Percentiles rank a stretch among this genome's conserved stretches.
These are phyloP conservation scores for Hexactinellida sp. DNA, from an alignment of 37 sponge, comb jelly and placozoan genomes.

Conservation along the genomic window DNA sequence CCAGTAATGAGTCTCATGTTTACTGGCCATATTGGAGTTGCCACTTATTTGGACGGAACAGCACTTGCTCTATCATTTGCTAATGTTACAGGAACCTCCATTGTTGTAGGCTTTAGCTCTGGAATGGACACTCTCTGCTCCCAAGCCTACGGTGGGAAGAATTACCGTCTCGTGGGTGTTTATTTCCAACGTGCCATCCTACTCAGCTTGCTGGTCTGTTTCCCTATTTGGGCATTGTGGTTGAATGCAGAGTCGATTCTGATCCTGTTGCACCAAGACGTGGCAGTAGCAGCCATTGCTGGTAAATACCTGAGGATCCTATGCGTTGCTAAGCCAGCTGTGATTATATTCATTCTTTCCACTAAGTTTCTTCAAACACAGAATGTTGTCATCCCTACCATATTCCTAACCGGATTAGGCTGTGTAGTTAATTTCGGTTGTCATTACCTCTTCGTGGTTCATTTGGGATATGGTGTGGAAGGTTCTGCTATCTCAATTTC, in stretches of 20 bases:
- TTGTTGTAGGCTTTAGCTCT: background rate
- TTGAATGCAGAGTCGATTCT: background rate
- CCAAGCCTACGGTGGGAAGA: background rate
- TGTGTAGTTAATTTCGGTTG: background rate
- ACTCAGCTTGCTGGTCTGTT: background rate
- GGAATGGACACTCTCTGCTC: conserved; percentile 1
- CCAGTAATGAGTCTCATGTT: background rate
- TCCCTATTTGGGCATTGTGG: conserved; percentile 13
- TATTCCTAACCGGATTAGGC: background rate
- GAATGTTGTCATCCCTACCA: background rate
- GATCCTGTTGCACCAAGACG: background rate
- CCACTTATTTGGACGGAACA: background rate
- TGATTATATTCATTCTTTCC: background rate
- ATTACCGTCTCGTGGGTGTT: background rate
- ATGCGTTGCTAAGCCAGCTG: background rate
- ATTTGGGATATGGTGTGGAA: background rate
- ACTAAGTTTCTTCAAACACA: background rate
- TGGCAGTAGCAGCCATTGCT: background rate
- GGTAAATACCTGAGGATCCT: background rate
- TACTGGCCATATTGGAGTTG: background rate
- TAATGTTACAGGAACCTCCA: background rate
- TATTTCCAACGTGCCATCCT: background rate
- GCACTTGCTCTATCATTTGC: background rate
- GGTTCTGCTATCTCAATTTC: conserved; percentile 21
- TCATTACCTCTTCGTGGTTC: conserved; percentile 14